phyloP scores from a whole-genome alignment of 2,113 vertebrate genomes.

The Mellivora capensis region DNA sequence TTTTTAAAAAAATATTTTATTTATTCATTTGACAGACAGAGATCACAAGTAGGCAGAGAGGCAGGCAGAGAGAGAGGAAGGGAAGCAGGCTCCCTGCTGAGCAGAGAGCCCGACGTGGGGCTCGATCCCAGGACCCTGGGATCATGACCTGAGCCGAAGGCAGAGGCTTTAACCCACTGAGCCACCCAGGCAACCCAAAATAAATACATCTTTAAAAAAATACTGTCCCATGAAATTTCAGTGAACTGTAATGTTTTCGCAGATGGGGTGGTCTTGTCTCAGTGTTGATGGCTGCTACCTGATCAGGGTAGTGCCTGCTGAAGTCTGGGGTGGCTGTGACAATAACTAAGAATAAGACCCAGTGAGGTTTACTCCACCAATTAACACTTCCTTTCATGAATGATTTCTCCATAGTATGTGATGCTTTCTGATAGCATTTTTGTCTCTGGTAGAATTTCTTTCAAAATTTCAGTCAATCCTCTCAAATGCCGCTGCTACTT shows the following conservation, averaged over 20 bases:
- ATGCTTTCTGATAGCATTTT: background rate
- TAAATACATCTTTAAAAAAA: background rate
- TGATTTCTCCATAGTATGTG: background rate
- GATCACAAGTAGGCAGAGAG: too few species aligned
- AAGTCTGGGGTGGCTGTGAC: background rate
- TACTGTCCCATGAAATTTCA: background rate
- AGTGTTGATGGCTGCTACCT: background rate
- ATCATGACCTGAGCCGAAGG: too few species aligned
- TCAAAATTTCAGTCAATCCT: background rate
- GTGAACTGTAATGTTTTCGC: background rate
- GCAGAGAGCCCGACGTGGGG: too few species aligned
- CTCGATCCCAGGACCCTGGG: too few species aligned
- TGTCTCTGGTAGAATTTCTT: background rate
- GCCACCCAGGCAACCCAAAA: too few species aligned
- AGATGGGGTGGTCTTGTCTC: background rate
- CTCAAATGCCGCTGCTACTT: background rate
- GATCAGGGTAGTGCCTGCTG: background rate
- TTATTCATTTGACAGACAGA: too few species aligned
- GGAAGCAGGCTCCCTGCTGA: too few species aligned
- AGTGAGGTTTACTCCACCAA: background rate
- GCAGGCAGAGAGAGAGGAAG: too few species aligned
- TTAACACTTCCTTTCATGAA: background rate
- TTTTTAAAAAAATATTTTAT: background rate
- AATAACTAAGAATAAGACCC: background rate
- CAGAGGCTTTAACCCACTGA: too few species aligned